Conservation (phyloP, 2,113 vertebrate genomes). For the Sinosuthora webbiana region DNA sequence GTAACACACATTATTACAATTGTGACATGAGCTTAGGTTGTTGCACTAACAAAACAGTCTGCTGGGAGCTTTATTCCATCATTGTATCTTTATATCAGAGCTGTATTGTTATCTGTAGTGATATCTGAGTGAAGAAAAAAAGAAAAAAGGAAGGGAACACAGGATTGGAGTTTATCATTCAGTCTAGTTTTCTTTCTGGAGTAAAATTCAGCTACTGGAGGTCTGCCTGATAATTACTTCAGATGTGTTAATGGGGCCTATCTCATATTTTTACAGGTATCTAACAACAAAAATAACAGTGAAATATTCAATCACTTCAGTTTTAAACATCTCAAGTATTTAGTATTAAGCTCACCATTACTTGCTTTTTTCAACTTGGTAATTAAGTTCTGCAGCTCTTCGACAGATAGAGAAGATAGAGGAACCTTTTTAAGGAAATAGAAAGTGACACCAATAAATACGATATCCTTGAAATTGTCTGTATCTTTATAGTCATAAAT, state of each 20-base stretch:
- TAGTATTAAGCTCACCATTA: constrained; percentile 71
- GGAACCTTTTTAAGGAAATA: constrained; percentile 71
- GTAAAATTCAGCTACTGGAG: not conserved
- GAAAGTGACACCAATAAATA: not conserved
- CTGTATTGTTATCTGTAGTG: not conserved
- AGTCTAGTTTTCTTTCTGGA: not conserved
- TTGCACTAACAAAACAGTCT: not conserved
- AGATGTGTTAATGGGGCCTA: not conserved
- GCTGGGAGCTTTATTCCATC: not conserved
- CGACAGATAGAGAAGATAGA: constrained; percentile 77
- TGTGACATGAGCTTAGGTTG: not conserved
- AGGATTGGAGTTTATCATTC: not conserved
- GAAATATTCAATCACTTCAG: not conserved
- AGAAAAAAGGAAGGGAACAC: not conserved
- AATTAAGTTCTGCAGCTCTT: constrained; percentile 80
- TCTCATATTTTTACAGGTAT: not conserved
- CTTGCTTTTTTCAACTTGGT: constrained; percentile 79
- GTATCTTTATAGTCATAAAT: not conserved
- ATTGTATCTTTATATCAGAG: not conserved
- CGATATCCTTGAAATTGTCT: not conserved
- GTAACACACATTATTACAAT: not conserved
- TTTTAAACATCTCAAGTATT: not conserved
- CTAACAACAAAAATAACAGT: not conserved
- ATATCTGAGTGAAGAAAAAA: not conserved
- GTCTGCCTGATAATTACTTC: not conserved